A percentile compares a stretch with the other conserved stretches of the same genome.
phyloP scores from a whole-genome alignment of 1,140 invertebrate genomes.

The Teleopsis dalmanni region DNA sequence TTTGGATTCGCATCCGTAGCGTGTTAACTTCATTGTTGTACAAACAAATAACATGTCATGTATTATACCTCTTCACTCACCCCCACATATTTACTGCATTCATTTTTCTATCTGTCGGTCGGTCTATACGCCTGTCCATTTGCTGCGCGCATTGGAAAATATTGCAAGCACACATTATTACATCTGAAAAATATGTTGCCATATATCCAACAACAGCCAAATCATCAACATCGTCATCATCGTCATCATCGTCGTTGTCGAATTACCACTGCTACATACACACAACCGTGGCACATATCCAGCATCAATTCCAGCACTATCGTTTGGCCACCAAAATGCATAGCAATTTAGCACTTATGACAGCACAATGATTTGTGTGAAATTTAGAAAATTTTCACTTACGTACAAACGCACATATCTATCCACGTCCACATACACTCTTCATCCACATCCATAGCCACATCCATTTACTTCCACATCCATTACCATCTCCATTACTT shows the following conservation, averaged over 20 bases:
- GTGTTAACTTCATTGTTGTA: constrained; percentile 15
- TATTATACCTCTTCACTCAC: constrained; percentile 41
- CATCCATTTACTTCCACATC: too few species aligned
- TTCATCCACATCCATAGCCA: too few species aligned
- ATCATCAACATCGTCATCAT: too few species aligned
- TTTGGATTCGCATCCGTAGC: background rate
- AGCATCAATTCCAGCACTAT: background rate
- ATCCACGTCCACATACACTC: background rate
- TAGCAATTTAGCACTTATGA: constrained; percentile 43
- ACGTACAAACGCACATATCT: background rate
- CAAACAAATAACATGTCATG: constrained; percentile 44
- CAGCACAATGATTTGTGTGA: constrained; percentile 41
- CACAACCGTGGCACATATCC: background rate
- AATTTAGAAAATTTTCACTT: constrained; percentile 4
- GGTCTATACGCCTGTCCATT: too few species aligned
- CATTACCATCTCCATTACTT: too few species aligned
- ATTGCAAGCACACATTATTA: too few species aligned
- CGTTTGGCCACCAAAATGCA: constrained; percentile 2
- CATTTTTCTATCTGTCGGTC: too few species aligned
- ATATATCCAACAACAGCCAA: too few species aligned
- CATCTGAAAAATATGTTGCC: too few species aligned
- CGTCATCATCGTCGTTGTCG: too few species aligned
- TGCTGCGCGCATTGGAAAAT: too few species aligned
- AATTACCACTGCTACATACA: background rate
- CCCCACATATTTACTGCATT: too few species aligned